Evolutionary conservation across 2,888 invertebrate genomes (phyloP), one percentile per base, ranked within the genome.

Genomic region (Megamerina dolium): DNA sequence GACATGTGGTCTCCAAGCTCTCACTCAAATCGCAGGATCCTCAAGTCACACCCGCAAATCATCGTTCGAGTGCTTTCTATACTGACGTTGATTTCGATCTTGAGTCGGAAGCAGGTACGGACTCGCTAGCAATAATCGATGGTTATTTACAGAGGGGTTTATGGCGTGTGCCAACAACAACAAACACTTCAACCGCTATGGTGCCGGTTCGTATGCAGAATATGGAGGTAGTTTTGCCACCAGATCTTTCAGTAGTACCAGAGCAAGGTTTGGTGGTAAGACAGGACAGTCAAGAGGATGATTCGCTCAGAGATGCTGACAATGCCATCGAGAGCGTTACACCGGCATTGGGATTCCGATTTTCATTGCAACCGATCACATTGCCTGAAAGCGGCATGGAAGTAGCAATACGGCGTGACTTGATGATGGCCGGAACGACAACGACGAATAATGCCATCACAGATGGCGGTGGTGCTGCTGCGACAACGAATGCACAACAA

Each of bases 51-150:
- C 75, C 77, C 3, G 73, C 77, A 23, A 73, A 74, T 43, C 81
- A 79, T 58, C 67, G 65, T 33, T 65, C 70, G 1, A 69, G 65
- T 55, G 80, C 79, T 49, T 82, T 82, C 31, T 83, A 85, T 63
- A 81, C 83, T 75, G 85, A 85, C 59, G 76, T 83, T 12, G 87
- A 87, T 55, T 87, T 85, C 79, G 87, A 87, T 60, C 78, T 79
- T 3, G 83, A 81, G 37, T 62, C 66, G 17, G 62, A 60, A 37
- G 41, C 50, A 18, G 40, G 49, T 10, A 51, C 52, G 8, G 49
- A 54, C 5, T 54, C 62, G 9, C 63, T 74, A 46, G 66, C 73
- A 17, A 73, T 73, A 57, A 60, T 73, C 13, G 66, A 64, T 21
- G 72, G 69, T 21, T 57, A 59, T 43, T 52, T 57, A 30, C 56